phyloP scores from a whole-genome alignment of 64 coral and sea anemone species.

The Cladopsammia gracilis region DNA sequence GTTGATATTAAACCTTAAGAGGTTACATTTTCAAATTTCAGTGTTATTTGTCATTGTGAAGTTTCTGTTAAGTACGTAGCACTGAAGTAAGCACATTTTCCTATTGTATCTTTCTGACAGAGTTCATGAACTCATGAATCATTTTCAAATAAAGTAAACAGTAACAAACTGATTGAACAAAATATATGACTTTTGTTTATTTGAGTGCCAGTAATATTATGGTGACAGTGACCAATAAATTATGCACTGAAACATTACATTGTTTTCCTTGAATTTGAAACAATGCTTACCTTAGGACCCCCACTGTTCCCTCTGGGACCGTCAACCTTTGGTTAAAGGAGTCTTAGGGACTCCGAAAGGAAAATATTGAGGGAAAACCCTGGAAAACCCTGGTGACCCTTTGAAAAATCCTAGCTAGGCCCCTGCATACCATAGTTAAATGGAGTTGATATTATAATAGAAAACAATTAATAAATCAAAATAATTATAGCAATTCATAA shows the following conservation, averaged over 20 bases:
- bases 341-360: neutral
- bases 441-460: too few relatives aligned
- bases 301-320: neutral
- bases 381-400: too few relatives aligned
- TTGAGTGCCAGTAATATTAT: neutral
- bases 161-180: slow-evolving; percentile 28
- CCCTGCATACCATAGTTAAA: too few relatives aligned
- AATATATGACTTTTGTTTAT: neutral
- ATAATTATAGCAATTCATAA: too few relatives aligned
- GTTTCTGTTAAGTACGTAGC: neutral
- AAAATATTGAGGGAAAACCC: neutral
- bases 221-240: neutral
- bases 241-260: neutral
- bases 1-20: neutral
- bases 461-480: too few relatives aligned
- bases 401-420: too few relatives aligned
- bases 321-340: neutral
- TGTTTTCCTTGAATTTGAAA: slow-evolving; percentile 24
- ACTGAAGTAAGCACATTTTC: slow-evolving; percentile 9
- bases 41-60: too few relatives aligned
- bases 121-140: neutral
- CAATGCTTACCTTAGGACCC: slow-evolving; percentile 3
- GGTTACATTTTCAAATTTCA: neutral
- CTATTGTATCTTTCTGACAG: neutral
- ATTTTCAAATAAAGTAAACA: slow-evolving; percentile 6